A percentile compares a stretch with the other conserved stretches of the same genome.
Evolutionary conservation across 2,888 invertebrate genomes (phyloP).

Genomic region (Lasioglossum oenotherae): DNA sequence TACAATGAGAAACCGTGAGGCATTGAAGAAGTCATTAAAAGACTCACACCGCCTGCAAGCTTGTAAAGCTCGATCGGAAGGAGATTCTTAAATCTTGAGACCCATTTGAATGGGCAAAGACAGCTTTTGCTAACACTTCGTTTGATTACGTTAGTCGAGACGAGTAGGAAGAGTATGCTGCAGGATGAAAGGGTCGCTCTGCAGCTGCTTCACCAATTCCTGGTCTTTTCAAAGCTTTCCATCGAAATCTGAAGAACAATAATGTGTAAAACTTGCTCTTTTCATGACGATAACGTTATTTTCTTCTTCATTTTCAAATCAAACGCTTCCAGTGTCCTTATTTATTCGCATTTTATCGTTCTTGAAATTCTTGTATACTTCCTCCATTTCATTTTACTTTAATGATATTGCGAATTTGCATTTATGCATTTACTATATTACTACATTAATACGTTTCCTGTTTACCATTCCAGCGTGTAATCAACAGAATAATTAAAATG

Average conservation of each 20-base stretch:
- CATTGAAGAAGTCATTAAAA: neutral
- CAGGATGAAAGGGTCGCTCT: neutral
- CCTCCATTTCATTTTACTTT: neutral
- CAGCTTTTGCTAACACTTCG: conserved; percentile 4
- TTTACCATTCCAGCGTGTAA: neutral
- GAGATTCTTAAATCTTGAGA: conserved; percentile 2
- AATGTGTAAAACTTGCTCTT: neutral
- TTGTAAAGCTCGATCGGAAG: conserved; percentile 14
- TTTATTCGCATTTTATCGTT: neutral
- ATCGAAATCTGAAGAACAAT: neutral
- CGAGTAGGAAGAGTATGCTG: neutral
- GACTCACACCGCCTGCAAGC: neutral
- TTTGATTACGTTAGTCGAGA: conserved; percentile 3
- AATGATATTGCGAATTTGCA: neutral
- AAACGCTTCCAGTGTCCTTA: neutral
- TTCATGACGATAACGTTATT: neutral
- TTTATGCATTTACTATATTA: neutral
- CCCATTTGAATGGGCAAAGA: conserved; percentile 2
- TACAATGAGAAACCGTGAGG: neutral
- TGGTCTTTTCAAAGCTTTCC: neutral
- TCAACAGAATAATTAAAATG: neutral
- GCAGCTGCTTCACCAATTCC: neutral
- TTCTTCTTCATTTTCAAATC: neutral
- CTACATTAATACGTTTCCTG: neutral
- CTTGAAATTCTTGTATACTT: neutral